Evolutionary conservation across 1,140 invertebrate species (phyloP), one percentile per base, ranked within the genome.

Genomic region (Bombus pascuorum): DNA sequence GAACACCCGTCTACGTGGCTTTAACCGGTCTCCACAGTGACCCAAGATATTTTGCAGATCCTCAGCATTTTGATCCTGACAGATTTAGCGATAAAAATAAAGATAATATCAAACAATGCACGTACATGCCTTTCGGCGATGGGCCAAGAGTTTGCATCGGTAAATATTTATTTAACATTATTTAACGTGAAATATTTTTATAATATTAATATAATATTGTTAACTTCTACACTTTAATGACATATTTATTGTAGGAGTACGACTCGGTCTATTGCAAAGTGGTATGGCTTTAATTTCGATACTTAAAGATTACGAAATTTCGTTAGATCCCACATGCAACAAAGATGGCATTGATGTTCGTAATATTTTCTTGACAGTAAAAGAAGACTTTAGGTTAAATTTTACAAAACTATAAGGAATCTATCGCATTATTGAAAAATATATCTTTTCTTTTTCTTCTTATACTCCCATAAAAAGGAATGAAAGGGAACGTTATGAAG

Each of bases 221-320:
- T 32, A 25, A 65, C 57, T 84, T 62, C 44, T 86, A 34, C 0
- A 22, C 4, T 70, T 83, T 42, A 65, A 86, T 90, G 18, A 47
- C 44, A 72, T 65, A 12, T 80, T 74, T 10, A 3, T 81, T 90
- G n/a, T 68, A 95, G 97, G 96, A n/a, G 92, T 95, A 91, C 94
- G 97, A 47, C 95, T 97, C 47, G 97, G 97, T 13, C 70, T 96
- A 9, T 87, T 97, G 65, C 96, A 97, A 92, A 95, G 96, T 0
- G 96, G 97, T 90, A 89, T 97, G 47, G 96, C 96, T 57, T 66
- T 96, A 13, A 93, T 94, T 1, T 93, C 94, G 22, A 92, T 96
- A 42, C 62, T 96, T 4, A 93, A 91, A n/a, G 87, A 93, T 22
- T 95, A 95, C 83, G 90, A 94, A 80, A 92, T 96, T 25, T 91